A percentile compares a stretch with the other conserved stretches of the same genome.
Conservation (phyloP, 2,113 vertebrate genomes). For the Carassius carassius region DNA sequence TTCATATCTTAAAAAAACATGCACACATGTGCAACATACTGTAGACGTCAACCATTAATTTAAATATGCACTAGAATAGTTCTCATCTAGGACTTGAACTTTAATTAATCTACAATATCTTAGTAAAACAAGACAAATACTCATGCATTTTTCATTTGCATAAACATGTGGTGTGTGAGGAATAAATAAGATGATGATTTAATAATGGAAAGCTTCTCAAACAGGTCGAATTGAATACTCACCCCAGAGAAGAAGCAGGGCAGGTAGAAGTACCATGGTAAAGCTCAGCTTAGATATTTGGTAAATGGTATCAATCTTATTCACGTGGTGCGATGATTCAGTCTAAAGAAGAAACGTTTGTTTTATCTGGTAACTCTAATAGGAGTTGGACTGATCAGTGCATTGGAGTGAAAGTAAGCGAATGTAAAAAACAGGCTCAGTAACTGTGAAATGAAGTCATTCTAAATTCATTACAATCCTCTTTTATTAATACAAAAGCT, state of each 20-base stretch:
- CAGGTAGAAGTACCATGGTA: neutral
- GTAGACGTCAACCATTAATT: neutral
- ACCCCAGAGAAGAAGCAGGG: neutral
- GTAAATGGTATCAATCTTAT: neutral
- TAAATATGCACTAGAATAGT: neutral
- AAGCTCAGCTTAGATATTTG: neutral
- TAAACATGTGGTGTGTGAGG: neutral
- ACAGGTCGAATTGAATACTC: neutral
- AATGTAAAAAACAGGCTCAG: neutral
- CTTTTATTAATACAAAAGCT: neutral
- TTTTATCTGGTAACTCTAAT: neutral
- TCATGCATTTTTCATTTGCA: neutral
- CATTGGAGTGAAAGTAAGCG: neutral
- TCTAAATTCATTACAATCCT: neutral
- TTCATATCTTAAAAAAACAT: neutral
- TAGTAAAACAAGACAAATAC: neutral
- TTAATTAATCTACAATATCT: neutral
- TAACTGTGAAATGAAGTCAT: neutral
- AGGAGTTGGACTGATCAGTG: neutral
- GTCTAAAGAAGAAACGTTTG: neutral
- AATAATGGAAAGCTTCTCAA: neutral
- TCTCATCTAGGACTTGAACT: neutral
- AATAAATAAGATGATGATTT: neutral
- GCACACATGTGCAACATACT: too few relatives aligned
- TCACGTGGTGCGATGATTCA: neutral